Evolutionary conservation across 1,140 invertebrate species (phyloP), one percentile per base, ranked within the genome.

Genomic region (Caenorhabditis tropicalis): DNA sequence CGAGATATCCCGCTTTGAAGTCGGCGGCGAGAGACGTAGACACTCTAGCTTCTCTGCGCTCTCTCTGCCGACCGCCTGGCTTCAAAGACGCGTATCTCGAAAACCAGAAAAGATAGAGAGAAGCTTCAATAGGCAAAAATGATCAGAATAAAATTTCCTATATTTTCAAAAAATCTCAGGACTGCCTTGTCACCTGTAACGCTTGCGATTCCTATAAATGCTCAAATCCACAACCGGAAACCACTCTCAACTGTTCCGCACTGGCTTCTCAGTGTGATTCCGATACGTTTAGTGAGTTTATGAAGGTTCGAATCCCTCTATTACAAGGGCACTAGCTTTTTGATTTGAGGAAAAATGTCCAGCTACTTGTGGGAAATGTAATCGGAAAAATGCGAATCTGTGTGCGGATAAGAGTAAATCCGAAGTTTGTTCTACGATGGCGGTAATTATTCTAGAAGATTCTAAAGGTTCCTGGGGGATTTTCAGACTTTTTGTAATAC

Each of bases 121-220:
- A n/a, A n/a, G n/a, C n/a, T n/a, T n/a, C n/a, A n/a, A n/a, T n/a
- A n/a, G n/a, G n/a, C n/a, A n/a, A n/a, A n/a, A n/a, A n/a, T n/a
- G n/a, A n/a, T n/a, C n/a, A n/a, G n/a, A n/a, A n/a, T n/a, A n/a
- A n/a, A n/a, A n/a, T n/a, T n/a, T n/a, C n/a, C n/a, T n/a, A n/a
- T n/a, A n/a, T n/a, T n/a, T n/a, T n/a, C n/a, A n/a, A n/a, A 31
- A 81, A 3, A 56, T 60, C 60, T 33, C 27, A 82, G 81, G 81
- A 82, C 81, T 82, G 81, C 33, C 81, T 82, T 7, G 81, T 82
- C 21, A 82, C 81, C 3, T 82, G 81, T 29, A 60, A 39, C n/a
- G 48, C 81, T 6, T 82, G 81, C 21, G 81, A 82, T 2, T 82
- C 81, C 0, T 82, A 53, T 19, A 53, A 21, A 29, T 82, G 81